A percentile compares a stretch with the other conserved stretches of the same genome.
These are phyloP conservation scores for Sycophaga agraensis DNA, from an alignment of 1,140 invertebrate genomes.

Conservation along the genomic window DNA sequence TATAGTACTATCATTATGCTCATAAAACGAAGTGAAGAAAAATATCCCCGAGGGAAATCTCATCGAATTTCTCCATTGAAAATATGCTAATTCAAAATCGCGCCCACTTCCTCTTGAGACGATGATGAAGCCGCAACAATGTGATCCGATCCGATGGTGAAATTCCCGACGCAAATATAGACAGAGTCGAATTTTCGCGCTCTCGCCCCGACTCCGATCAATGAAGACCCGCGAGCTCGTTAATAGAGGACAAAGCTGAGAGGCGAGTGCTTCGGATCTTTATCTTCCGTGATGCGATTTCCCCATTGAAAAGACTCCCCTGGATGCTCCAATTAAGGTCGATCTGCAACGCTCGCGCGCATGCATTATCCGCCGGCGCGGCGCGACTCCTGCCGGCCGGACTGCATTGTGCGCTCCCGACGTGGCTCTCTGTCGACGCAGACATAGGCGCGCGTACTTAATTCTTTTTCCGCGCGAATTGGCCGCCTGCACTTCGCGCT, in stretches of 20 bases:
- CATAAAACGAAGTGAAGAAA: background rate
- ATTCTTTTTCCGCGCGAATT: slow-evolving; percentile 11
- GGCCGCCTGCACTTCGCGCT: background rate
- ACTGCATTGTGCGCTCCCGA: too few species aligned
- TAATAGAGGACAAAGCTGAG: too few species aligned
- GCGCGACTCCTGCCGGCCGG: too few species aligned
- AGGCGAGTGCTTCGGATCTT: too few species aligned
- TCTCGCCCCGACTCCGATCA: too few species aligned
- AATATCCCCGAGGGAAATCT: background rate
- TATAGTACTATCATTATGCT: background rate
- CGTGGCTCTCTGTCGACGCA: too few species aligned
- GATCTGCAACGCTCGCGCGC: background rate
- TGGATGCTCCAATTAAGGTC: slow-evolving; percentile 13
- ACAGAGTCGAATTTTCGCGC: too few species aligned
- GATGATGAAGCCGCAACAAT: too few species aligned
- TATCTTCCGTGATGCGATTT: slow-evolving; percentile 2
- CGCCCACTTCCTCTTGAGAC: background rate
- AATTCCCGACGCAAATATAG: too few species aligned
- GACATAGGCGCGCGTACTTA: background rate
- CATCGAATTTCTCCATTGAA: slow-evolving; percentile 5
- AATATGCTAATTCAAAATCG: slow-evolving; percentile 6
- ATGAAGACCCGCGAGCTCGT: too few species aligned
- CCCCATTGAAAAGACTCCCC: background rate
- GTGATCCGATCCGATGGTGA: too few species aligned
- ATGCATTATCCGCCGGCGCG: too few species aligned